These are phyloP conservation scores for Acridotheres tristis DNA, from an alignment of 2,797 vertebrate genomes.

Conservation along the genomic window DNA sequence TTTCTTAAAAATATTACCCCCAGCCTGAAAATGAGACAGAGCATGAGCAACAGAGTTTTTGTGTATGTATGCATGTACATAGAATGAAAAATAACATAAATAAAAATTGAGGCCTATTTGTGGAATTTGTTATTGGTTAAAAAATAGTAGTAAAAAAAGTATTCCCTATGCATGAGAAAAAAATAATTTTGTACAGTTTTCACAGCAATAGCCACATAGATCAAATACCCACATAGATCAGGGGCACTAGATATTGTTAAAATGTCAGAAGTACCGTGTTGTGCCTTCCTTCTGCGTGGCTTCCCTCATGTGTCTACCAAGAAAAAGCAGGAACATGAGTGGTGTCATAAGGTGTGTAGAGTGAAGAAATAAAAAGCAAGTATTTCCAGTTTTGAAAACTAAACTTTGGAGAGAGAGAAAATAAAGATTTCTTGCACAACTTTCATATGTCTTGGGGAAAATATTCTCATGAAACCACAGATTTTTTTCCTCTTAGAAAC, in stretches of 20 bases:
- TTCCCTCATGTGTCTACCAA: neutral
- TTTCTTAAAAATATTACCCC: neutral
- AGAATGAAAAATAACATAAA: neutral
- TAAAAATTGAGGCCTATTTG: neutral
- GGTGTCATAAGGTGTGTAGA: neutral
- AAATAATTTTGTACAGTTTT: neutral
- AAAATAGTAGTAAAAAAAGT: neutral
- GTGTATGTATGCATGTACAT: neutral
- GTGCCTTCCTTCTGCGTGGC: neutral
- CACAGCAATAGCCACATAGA: neutral
- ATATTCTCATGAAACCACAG: conserved; percentile 43
- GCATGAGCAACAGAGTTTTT: neutral
- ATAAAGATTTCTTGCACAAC: conserved; percentile 18
- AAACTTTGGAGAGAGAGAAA: neutral
- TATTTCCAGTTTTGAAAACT: neutral
- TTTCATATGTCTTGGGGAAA: conserved; percentile 1
- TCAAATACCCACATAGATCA: neutral
- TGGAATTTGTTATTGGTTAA: neutral
- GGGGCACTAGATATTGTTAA: neutral
- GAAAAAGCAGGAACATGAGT: neutral
- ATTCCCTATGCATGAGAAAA: neutral
- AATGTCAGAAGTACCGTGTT: neutral
- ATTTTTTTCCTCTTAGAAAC: neutral
- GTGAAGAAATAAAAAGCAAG: conserved; percentile 11
- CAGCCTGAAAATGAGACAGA: neutral